Evolutionary conservation across 2,113 vertebrate species (phyloP).

Genomic region (Spea bombifrons): DNA sequence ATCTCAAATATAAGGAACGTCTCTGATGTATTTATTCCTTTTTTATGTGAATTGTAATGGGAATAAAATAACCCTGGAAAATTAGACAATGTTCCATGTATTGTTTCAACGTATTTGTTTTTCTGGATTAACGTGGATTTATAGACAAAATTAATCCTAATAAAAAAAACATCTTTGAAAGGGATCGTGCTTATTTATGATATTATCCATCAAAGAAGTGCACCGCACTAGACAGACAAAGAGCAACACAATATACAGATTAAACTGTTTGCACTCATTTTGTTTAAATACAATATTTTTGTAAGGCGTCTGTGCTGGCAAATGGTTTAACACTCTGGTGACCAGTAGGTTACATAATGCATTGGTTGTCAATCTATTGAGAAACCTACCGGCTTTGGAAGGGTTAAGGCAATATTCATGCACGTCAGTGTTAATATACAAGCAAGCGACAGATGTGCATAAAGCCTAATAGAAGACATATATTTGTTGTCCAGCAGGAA

Average conservation of each 20-base stretch:
- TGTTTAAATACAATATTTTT: constrained; percentile 51
- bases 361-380: neutral
- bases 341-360: constrained; percentile 30
- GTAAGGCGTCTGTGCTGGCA: neutral
- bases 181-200: constrained; percentile 41
- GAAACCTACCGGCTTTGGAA: neutral
- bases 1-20: constrained; percentile 5
- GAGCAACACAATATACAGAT: constrained; percentile 43
- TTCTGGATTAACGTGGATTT: constrained; percentile 39
- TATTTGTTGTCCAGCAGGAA: constrained; percentile 34
- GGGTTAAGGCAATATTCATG: constrained; percentile 41
- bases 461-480: constrained; percentile 51
- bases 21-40: constrained; percentile 20
- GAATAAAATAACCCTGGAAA: constrained; percentile 7
- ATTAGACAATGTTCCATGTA: neutral
- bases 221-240: constrained; percentile 43
- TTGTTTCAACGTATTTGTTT: constrained; percentile 33
- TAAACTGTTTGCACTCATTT: constrained; percentile 50
- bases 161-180: constrained; percentile 37
- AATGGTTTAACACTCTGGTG: neutral
- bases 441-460: neutral
- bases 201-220: constrained; percentile 39
- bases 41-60: neutral
- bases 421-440: constrained; percentile 43
- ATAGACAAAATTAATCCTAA: constrained; percentile 36